phyloP scores from a whole-genome alignment of 2,113 vertebrate species.

The Rissa tridactyla region DNA sequence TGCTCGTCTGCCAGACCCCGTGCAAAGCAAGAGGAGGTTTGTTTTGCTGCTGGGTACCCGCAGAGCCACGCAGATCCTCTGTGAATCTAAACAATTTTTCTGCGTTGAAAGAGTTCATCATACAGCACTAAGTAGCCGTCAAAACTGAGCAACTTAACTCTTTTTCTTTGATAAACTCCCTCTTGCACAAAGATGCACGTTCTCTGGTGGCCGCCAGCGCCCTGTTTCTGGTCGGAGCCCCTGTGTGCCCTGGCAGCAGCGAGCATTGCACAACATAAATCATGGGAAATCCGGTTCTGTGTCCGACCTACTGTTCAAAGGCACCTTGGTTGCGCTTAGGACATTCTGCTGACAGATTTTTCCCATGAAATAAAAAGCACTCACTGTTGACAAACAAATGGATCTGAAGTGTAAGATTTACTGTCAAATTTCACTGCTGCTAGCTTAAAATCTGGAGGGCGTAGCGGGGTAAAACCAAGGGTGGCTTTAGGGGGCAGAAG shows the following conservation, averaged over 20 bases:
- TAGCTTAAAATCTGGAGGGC: not conserved
- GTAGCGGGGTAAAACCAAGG: not conserved
- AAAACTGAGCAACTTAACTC: fast-evolving
- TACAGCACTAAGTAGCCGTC: not conserved
- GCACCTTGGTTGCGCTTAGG: not conserved
- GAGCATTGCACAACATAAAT: not conserved
- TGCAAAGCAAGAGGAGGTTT: constrained; percentile 5
- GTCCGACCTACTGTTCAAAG: not conserved
- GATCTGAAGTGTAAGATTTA: not conserved
- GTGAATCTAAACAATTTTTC: not conserved
- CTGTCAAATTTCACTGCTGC: not conserved
- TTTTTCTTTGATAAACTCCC: not conserved
- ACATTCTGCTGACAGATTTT: not conserved
- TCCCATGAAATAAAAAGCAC: not conserved
- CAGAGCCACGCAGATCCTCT: not conserved
- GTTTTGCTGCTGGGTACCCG: not conserved
- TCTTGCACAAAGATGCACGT: not conserved
- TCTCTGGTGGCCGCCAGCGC: not conserved
- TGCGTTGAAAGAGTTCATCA: not conserved
- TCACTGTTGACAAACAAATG: not conserved
- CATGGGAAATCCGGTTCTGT: not conserved
- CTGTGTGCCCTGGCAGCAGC: not conserved
- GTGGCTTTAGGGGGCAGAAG: not conserved
- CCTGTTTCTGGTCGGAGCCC: not conserved
- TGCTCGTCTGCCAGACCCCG: not conserved